phyloP scores from a whole-genome alignment of 2,888 invertebrate species.

The Oxycera nigricornis region DNA sequence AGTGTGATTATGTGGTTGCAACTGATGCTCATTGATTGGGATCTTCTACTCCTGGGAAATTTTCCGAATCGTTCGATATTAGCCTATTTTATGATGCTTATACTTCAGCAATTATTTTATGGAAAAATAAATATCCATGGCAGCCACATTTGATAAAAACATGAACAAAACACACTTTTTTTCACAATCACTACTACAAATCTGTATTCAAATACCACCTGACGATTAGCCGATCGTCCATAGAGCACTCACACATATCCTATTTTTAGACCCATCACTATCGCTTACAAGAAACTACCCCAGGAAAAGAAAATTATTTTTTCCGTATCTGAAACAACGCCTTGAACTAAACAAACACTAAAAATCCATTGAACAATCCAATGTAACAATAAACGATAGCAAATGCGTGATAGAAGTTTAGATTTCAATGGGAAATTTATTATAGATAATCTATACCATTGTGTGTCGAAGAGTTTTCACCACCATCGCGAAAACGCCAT shows the following conservation, averaged over 20 bases:
- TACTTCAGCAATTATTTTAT: too few species aligned
- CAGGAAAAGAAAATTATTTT: slow-evolving; percentile 15
- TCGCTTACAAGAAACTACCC: slow-evolving; percentile 6
- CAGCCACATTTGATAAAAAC: background rate
- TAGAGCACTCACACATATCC: background rate
- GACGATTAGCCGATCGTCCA: slow-evolving; percentile 9
- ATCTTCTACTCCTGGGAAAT: too few species aligned
- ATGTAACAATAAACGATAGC: background rate
- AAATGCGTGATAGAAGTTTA: background rate
- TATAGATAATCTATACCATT: slow-evolving; percentile 15
- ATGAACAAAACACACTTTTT: background rate
- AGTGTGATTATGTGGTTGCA: too few species aligned
- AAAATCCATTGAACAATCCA: background rate
- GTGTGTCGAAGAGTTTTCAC: background rate
- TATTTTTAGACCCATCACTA: slow-evolving; percentile 31
- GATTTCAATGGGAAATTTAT: background rate
- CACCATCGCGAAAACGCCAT: slow-evolving; percentile 19
- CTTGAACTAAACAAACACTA: background rate
- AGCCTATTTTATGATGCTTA: too few species aligned
- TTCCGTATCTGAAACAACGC: slow-evolving; percentile 25
- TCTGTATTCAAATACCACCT: slow-evolving; percentile 19
- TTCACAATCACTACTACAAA: background rate
- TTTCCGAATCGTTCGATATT: too few species aligned
- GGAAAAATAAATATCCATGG: too few species aligned
- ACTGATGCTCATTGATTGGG: too few species aligned